A percentile compares a stretch with the other conserved stretches of the same genome.
Evolutionary conservation across 1,140 invertebrate species (phyloP).

Genomic region (Proctacanthus coquilletti): DNA sequence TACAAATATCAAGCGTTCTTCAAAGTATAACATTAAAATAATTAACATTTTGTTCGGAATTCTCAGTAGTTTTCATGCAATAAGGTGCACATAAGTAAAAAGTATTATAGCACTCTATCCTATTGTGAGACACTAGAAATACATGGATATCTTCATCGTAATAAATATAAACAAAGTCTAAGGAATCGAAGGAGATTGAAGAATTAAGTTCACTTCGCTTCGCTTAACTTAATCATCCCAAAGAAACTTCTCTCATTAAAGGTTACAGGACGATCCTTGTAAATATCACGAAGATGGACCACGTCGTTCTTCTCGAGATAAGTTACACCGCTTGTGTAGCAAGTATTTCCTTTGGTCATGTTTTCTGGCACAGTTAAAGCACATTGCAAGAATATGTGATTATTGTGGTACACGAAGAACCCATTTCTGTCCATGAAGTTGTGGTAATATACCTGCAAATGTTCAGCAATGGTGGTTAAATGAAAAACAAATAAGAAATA

Average conservation of each 20-base stretch:
- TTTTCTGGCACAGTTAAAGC: constrained; percentile 38
- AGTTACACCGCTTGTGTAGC: constrained; percentile 53
- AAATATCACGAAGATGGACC: constrained; percentile 49
- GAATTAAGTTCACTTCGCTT: too few relatives aligned
- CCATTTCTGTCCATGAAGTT: constrained; percentile 48
- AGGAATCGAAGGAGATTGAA: too few relatives aligned
- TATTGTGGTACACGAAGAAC: constrained; percentile 40
- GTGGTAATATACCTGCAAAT: constrained; percentile 41
- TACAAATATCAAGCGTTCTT: too few relatives aligned
- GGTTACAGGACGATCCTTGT: constrained; percentile 47
- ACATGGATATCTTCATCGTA: too few relatives aligned
- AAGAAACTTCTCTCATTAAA: constrained; percentile 64
- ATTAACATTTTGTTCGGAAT: too few relatives aligned
- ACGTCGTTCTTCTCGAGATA: constrained; percentile 43
- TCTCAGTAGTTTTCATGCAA: too few relatives aligned
- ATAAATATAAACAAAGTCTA: too few relatives aligned
- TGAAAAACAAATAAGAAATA: constrained; percentile 6
- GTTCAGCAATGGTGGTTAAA: too few relatives aligned
- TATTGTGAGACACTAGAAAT: too few relatives aligned
- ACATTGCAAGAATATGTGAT: constrained; percentile 32
- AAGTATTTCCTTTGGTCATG: constrained; percentile 46
- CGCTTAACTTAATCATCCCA: constrained; percentile 45
- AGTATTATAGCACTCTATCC: too few relatives aligned
- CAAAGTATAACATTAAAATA: too few relatives aligned
- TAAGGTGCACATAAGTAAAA: too few relatives aligned